Conservation (phyloP, 2,888 invertebrate species). For the Barypeithes pellucidus region DNA sequence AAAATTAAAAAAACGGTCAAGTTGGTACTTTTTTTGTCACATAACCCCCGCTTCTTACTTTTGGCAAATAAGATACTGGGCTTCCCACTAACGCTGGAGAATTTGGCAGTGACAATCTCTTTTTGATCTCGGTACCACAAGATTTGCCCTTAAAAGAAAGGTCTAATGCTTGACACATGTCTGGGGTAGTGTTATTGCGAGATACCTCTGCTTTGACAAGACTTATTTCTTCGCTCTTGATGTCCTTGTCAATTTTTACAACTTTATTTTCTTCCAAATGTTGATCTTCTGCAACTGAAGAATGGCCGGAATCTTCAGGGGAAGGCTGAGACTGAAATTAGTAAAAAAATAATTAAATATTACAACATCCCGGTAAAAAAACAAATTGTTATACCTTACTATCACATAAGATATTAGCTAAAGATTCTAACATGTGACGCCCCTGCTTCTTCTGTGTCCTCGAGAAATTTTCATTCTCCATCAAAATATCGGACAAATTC, state of each 20-base stretch:
- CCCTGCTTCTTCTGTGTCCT: constrained; percentile 24
- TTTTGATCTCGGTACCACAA: not conserved
- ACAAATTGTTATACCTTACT: constrained; percentile 11
- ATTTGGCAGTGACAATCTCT: constrained; percentile 7
- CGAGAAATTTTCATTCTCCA: constrained; percentile 32
- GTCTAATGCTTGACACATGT: constrained; percentile 29
- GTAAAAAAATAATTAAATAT: not conserved
- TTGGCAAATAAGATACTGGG: constrained; percentile 30
- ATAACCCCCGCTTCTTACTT: too few species aligned
- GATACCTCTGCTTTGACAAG: not conserved
- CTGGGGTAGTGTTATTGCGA: constrained; percentile 16
- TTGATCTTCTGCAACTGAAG: constrained; percentile 37
- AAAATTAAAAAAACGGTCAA: constrained; percentile 4
- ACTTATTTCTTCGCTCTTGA: too few species aligned
- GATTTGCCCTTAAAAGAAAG: constrained; percentile 31
- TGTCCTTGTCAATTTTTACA: not conserved
- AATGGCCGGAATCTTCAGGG: constrained; percentile 44
- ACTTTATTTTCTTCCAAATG: constrained; percentile 25
- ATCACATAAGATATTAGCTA: constrained; percentile 20
- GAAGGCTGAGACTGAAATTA: constrained; percentile 21
- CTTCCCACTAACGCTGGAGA: constrained; percentile 2
- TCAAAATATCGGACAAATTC: constrained; percentile 40
- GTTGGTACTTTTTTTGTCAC: not conserved
- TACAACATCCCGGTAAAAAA: not conserved
- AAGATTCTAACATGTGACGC: not conserved